Percentiles rank a stretch among this genome's conserved stretches.
These are phyloP conservation scores for Lagodon rhomboides DNA, from an alignment of 2,797 vertebrate species.

Conservation along the genomic window DNA sequence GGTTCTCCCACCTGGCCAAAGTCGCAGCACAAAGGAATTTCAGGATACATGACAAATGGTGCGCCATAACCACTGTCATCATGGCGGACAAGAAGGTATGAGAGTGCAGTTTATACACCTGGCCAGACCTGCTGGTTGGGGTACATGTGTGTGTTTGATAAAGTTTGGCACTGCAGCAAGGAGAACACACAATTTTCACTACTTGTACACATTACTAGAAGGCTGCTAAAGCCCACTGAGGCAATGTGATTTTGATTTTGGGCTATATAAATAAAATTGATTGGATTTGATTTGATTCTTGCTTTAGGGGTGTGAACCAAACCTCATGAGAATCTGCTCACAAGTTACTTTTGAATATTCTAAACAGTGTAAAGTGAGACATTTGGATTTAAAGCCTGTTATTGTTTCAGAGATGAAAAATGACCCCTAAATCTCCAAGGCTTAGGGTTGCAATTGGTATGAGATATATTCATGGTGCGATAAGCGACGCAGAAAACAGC, in stretches of 20 bases:
- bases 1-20: constrained; percentile 62
- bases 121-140: too few relatives aligned
- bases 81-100: constrained; percentile 47
- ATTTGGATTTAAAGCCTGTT: neutral
- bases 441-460: too few relatives aligned
- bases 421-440: neutral
- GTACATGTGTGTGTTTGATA: rapidly evolving
- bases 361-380: too few relatives aligned
- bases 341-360: neutral
- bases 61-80: neutral
- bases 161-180: neutral
- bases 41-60: constrained; percentile 46
- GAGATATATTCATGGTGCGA: too few relatives aligned
- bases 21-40: constrained; percentile 39
- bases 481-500: too few relatives aligned
- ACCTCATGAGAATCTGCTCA: neutral
- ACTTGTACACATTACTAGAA: too few relatives aligned
- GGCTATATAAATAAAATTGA: too few relatives aligned
- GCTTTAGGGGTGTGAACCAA: too few relatives aligned
- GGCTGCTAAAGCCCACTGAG: too few relatives aligned
- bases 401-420: neutral
- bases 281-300: too few relatives aligned
- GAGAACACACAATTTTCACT: too few relatives aligned
- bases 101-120: neutral
- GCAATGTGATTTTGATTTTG: too few relatives aligned